A percentile compares a stretch with the other conserved stretches of the same genome.
These are phyloP conservation scores for Petrocephalus microphthalmus DNA, from an alignment of 2,113 vertebrate species.

Conservation along the genomic window DNA sequence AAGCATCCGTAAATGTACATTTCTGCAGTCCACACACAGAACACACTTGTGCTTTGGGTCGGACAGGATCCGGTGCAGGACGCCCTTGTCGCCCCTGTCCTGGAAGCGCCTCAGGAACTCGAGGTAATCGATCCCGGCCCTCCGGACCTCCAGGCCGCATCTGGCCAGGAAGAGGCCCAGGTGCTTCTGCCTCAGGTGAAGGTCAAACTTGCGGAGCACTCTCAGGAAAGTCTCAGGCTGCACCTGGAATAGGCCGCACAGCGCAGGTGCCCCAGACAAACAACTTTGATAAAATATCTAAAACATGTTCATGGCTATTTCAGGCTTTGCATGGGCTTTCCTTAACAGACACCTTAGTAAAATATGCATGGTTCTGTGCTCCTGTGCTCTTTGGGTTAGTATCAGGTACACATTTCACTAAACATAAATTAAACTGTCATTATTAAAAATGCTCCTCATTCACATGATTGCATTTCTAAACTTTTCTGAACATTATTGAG, in stretches of 20 bases:
- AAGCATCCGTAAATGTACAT: not conserved
- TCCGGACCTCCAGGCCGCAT: slow-evolving; percentile 37
- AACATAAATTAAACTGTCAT: not conserved
- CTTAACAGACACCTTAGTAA: not conserved
- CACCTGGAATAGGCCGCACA: slow-evolving; percentile 25
- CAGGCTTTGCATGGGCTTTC: not conserved
- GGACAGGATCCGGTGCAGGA: slow-evolving; percentile 44
- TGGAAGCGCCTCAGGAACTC: slow-evolving; percentile 40
- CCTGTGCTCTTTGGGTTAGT: not conserved
- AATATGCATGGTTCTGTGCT: not conserved
- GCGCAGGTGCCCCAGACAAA: not conserved
- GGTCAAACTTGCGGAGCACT: slow-evolving; percentile 37
- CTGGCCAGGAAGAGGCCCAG: slow-evolving; percentile 44
- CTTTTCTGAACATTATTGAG: no score
- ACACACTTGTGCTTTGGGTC: slow-evolving; percentile 41
- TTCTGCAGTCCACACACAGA: not conserved
- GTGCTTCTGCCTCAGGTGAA: slow-evolving; percentile 39
- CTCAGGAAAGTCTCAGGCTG: slow-evolving; percentile 39
- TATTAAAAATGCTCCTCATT: not conserved
- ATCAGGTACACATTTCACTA: not conserved
- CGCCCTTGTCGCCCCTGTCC: slow-evolving; percentile 31
- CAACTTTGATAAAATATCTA: not conserved
- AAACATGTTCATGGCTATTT: not conserved
- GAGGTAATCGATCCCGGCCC: slow-evolving; percentile 33
- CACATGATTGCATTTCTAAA: no score